Evolutionary conservation across 2,113 vertebrate species (phyloP), one percentile per base, ranked within the genome.

Genomic region (Cyanoramphus novaezelandiae): DNA sequence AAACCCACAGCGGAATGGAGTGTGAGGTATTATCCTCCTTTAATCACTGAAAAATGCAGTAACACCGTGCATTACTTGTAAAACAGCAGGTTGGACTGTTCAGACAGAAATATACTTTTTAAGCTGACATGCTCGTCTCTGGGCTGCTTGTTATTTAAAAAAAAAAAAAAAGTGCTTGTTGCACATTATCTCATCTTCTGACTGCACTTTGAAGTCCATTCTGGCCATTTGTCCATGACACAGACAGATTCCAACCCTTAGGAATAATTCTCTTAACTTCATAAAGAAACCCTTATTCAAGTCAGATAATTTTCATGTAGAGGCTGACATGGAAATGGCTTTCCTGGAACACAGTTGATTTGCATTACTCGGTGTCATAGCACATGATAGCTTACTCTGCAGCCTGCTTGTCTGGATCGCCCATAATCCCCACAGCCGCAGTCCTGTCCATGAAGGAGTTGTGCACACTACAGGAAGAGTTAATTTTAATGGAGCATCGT

Each of bases 231-330:
- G 47, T 86, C 80, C 63, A 55, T 13, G 74, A 93, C 86, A 96
- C n/a, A 92, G 59, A 86, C 69, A 88, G 92, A 93, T 74, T 88
- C 62, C 74, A 82, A 62, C 74, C 82, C 75, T 95, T 62, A 78
- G 74, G 65, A 94, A 93, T 91, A 87, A 91, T 88, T 89, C 62
- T 35, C 33, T 76, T 91, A 93, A 78, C 86, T 94, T 95, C 59
- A 70, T 75, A 91, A 91, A 94, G 92, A 91, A 91, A 46, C 69
- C n/a, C 77, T 93, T 97, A 86, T 94, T 91, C 88, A 57, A 92
- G 77, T 83, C 69, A 74, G 89, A 90, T 86, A 83, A 88, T 96
- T 95, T 93, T 93, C 91, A 77, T 64, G 78, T 93, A 78, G 55
- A 92, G 77, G 49, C 63, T 94, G 87, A 93, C 86, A 72, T 33